Conservation (phyloP, 2,888 invertebrate genomes). For the Adelognathus sp. region DNA sequence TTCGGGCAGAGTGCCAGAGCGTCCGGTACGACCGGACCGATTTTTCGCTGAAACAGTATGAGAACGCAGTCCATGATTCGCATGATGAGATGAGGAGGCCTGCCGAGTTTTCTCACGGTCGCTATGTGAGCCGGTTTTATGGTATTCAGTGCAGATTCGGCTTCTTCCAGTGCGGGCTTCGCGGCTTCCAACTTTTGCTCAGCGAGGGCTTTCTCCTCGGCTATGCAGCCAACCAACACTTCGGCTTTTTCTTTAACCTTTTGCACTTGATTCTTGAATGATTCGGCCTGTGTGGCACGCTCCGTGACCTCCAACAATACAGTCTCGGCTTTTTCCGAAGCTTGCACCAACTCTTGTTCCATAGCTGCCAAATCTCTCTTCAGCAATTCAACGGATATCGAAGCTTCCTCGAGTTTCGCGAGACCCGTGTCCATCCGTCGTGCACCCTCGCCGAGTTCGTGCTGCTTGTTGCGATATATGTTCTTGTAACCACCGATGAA, state of each 20-base stretch:
- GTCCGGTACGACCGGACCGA: constrained; percentile 91
- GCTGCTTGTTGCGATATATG: constrained; percentile 94
- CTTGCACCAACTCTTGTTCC: constrained; percentile 96
- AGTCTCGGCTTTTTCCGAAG: constrained; percentile 95
- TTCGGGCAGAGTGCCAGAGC: constrained; percentile 92
- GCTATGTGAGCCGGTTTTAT: constrained; percentile 98
- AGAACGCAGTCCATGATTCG: constrained; percentile 98
- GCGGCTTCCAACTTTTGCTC: constrained; percentile 97
- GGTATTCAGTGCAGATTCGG: constrained; percentile 96
- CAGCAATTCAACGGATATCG: constrained; percentile 94
- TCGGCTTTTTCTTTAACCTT: constrained; percentile 98
- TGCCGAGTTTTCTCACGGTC: constrained; percentile 95
- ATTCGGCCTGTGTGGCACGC: constrained; percentile 96
- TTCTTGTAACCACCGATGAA: constrained; percentile 97
- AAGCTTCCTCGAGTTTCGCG: constrained; percentile 97
- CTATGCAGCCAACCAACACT: constrained; percentile 91
- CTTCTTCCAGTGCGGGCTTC: constrained; percentile 97
- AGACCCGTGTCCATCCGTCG: constrained; percentile 97
- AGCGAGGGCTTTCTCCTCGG: constrained; percentile 94
- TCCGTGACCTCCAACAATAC: constrained; percentile 95
- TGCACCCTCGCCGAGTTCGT: constrained; percentile 94
- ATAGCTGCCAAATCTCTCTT: constrained; percentile 96
- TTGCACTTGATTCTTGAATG: constrained; percentile 97
- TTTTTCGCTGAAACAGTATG: constrained; percentile 93
- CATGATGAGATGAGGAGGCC: constrained; percentile 98